A percentile compares a stretch with the other conserved stretches of the same genome.
Evolutionary conservation across 2,888 invertebrate genomes (phyloP).

Genomic region (Adelognathus sp.): DNA sequence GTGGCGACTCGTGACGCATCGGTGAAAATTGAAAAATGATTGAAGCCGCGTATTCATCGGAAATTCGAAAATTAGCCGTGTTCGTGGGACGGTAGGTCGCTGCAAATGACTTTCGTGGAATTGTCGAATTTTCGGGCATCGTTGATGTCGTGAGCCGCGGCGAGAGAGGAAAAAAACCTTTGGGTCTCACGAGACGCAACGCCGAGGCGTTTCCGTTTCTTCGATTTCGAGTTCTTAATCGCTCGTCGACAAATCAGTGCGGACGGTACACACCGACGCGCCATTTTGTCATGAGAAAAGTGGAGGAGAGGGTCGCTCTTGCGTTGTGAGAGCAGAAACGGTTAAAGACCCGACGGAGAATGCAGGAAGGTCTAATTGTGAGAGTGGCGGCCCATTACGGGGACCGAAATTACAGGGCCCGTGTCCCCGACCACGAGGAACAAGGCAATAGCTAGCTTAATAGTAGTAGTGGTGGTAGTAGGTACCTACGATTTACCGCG

Average conservation of each 20-base stretch:
- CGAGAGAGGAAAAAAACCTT: background rate
- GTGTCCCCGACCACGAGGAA: constrained; percentile 60
- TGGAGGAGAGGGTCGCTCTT: constrained; percentile 48
- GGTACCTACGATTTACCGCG: too few species aligned
- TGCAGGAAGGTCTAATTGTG: constrained; percentile 78
- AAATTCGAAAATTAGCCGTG: constrained; percentile 36
- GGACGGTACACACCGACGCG: constrained; percentile 30
- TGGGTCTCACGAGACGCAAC: background rate
- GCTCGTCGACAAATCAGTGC: constrained; percentile 6
- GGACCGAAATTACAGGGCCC: constrained; percentile 78
- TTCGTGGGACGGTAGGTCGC: constrained; percentile 34
- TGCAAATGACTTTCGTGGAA: constrained; percentile 42
- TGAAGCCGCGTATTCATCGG: constrained; percentile 33
- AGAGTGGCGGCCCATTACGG: constrained; percentile 75
- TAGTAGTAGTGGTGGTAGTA: too few species aligned
- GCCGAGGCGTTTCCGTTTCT: constrained; percentile 1
- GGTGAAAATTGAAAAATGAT: background rate
- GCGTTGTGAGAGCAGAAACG: constrained; percentile 58
- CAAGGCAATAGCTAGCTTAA: constrained; percentile 9
- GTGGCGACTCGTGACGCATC: background rate
- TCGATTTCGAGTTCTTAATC: constrained; percentile 18
- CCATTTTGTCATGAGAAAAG: constrained; percentile 59
- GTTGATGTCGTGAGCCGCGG: constrained; percentile 10
- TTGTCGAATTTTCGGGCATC: constrained; percentile 43
- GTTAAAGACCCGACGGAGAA: constrained; percentile 67